Base-by-base conservation (phyloP, 2,797 vertebrate species). In the Myiotriccus ornatus region DNA sequence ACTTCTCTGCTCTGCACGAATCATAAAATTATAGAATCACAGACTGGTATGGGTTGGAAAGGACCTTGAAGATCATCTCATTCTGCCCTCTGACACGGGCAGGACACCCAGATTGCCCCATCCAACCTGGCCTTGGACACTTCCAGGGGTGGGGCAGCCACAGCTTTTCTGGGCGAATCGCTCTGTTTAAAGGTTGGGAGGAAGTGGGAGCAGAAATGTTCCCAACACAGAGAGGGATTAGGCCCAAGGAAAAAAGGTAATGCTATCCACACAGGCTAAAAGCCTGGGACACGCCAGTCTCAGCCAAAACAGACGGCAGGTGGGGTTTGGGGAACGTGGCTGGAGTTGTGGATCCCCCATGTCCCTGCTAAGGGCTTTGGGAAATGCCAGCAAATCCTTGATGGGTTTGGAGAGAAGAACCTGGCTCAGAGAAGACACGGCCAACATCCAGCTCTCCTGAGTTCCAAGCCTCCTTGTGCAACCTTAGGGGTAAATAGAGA, bases 31-130 rank as follows among this genome's bases (percentile, higher is more conserved):
- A 9, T 9, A 62, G 35, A 12, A 32, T 41, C 52, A 77, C 24
- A 25, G 55, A 55, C 39, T 20, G 6, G 12, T 35, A 47, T 32
- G 34, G 18, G 34, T 43, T 14, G 47, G 44, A 41, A 68, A 18
- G 47, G 34, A 47, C 0, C 22, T 32, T 4, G 15, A 21, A 60
- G 25, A 0, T 25, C 25, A 43, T 23, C 34, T 13, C 7, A 2
- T 25, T 0, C 20, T 22, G 0, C 7, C 30, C 49, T 30, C 28
- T 69, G 24, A 21, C 34, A 20, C 34, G 28, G 9, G 1, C 73
- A 70, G 24, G 74, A 34, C 68, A 18, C 14, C 46, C 46, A 46
- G 22, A 46, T 23, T 46, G 22, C 47, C 41, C 47, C 2, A 1
- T 47, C 64, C 73, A 63, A 0, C 65, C 30, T 41, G 74, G 25